A percentile compares a stretch with the other conserved stretches of the same genome.
Conservation (phyloP, 2,113 vertebrate genomes). For the Tenrec ecaudatus region DNA sequence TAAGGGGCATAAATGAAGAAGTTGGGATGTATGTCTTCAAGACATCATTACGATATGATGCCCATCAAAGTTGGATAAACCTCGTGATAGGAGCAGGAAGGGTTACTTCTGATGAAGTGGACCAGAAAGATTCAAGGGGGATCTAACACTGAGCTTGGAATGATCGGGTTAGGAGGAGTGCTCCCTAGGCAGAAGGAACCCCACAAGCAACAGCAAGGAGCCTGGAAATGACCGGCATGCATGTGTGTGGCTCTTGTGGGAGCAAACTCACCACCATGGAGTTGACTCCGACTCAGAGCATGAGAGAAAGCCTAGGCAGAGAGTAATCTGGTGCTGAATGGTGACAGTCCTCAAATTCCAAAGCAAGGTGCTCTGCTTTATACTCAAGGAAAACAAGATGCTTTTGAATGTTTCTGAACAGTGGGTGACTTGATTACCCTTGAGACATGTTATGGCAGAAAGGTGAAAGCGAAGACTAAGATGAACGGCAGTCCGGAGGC, state of each 20-base stretch:
- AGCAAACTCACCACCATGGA: too few species aligned
- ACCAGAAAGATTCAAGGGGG: too few species aligned
- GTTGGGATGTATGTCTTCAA: neutral
- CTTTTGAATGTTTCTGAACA: neutral
- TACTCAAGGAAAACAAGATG: neutral
- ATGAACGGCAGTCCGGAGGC: neutral
- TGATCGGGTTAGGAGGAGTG: neutral
- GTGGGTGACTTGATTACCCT: neutral
- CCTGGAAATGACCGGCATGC: neutral
- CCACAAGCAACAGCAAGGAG: neutral
- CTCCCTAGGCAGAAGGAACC: neutral
- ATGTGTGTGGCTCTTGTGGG: neutral
- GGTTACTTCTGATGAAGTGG: neutral
- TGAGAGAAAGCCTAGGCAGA: neutral
- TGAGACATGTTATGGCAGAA: neutral
- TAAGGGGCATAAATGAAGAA: neutral
- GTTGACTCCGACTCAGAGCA: too few species aligned
- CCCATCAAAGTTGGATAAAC: slow-evolving; percentile 5
- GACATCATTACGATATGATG: neutral
- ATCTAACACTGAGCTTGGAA: neutral
- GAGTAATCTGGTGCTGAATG: neutral
- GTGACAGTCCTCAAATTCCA: neutral
- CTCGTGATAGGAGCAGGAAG: neutral
- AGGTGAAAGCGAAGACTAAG: neutral
- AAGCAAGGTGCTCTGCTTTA: neutral